Conservation (phyloP, 2,113 vertebrate genomes). For the Ammospiza caudacuta region DNA sequence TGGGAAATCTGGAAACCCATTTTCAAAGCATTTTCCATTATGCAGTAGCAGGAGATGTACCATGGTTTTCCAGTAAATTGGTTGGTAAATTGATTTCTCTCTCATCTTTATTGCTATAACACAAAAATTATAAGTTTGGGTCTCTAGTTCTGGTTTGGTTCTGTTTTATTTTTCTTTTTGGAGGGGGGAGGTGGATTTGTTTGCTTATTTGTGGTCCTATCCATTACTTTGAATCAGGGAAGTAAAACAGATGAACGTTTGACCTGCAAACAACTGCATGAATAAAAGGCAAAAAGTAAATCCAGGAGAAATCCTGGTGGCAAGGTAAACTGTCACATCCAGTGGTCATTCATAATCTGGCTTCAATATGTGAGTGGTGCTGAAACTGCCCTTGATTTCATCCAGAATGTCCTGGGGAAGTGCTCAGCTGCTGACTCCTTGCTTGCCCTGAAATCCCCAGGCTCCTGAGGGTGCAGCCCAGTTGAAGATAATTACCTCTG, state of each 20-base stretch:
- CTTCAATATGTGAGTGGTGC: background rate
- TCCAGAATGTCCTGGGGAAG: background rate
- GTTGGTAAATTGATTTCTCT: conserved; percentile 6
- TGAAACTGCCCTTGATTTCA: background rate
- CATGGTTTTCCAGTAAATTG: background rate
- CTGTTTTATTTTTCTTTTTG: background rate
- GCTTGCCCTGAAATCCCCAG: background rate
- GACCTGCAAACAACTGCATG: background rate
- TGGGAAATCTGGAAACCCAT: conserved; percentile 3
- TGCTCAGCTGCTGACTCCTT: background rate
- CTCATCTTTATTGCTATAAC: background rate
- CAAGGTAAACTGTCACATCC: rapidly evolving
- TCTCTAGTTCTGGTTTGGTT: background rate
- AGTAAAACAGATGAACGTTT: background rate
- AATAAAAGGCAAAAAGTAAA: background rate
- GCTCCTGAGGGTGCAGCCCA: background rate
- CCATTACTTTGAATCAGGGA: background rate
- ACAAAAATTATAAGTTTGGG: background rate
- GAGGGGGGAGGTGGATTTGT: background rate
- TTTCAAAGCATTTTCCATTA: conserved; percentile 21
- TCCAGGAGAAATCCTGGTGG: background rate
- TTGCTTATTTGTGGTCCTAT: background rate
- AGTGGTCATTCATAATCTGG: background rate
- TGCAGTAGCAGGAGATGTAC: background rate
- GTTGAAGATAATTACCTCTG: background rate